A percentile compares a stretch with the other conserved stretches of the same genome.
Conservation (phyloP, 2,797 vertebrate genomes). For the Urosaurus nigricauda region DNA sequence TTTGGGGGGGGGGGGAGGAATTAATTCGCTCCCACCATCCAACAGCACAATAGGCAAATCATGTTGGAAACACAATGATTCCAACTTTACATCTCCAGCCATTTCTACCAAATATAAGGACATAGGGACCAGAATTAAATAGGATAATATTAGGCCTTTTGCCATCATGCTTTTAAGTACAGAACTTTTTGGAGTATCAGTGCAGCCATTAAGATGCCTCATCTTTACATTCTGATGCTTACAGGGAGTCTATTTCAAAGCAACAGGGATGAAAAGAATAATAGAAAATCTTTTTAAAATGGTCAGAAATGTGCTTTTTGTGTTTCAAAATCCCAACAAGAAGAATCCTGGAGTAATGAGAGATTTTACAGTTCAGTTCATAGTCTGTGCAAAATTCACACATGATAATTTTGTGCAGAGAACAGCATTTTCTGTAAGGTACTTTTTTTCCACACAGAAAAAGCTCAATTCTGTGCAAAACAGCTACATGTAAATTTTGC, state of each 20-base stretch:
- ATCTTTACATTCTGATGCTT: neutral
- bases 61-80: neutral
- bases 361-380: too few species aligned
- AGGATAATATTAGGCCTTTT: neutral
- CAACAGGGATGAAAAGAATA: too few species aligned
- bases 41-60: neutral
- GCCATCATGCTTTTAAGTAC: neutral
- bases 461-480: too few species aligned
- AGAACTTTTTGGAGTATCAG: neutral
- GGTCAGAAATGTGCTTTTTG: too few species aligned
- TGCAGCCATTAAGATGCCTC: neutral
- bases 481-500: too few species aligned
- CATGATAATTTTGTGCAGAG: too few species aligned
- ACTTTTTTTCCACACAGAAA: too few species aligned
- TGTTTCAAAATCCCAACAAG: too few species aligned
- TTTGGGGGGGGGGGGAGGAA: neutral
- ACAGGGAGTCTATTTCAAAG: neutral
- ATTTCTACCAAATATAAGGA: neutral
- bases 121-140: neutral
- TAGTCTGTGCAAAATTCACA: too few species aligned
- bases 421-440: too few species aligned
- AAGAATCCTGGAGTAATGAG: too few species aligned
- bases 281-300: too few species aligned
- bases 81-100: neutral
- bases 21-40: neutral